These are phyloP conservation scores for Istiophorus platypterus DNA, from an alignment of 2,113 vertebrate species.

Conservation along the genomic window DNA sequence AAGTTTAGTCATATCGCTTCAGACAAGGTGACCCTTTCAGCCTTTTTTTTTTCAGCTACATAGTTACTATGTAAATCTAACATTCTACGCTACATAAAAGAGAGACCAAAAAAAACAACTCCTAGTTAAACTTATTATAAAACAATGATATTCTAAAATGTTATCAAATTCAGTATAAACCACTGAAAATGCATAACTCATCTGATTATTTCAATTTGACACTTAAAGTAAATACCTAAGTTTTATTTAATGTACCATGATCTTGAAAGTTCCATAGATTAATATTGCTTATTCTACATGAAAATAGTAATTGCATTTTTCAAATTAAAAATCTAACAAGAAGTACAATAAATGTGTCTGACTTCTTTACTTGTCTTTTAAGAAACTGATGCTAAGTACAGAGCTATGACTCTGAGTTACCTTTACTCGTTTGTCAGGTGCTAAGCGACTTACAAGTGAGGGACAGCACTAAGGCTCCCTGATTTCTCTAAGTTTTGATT, in stretches of 20 bases:
- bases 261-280: not conserved
- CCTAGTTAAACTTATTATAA: not conserved
- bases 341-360: not conserved
- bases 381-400: not conserved
- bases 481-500: not conserved
- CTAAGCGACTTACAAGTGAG: no score
- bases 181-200: not conserved
- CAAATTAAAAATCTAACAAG: not conserved
- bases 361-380: not conserved
- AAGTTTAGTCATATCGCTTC: slow-evolving; percentile 13
- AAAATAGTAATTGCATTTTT: not conserved
- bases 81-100: not conserved
- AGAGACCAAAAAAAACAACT: not conserved
- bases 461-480: no score
- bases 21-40: slow-evolving; percentile 41
- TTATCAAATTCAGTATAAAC: not conserved
- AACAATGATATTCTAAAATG: not conserved
- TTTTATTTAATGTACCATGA: not conserved
- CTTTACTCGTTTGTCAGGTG: no score
- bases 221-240: not conserved
- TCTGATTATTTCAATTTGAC: not conserved
- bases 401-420: not conserved
- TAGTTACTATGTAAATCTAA: not conserved
- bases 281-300: not conserved
- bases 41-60: not conserved